Evolutionary conservation across 2,113 vertebrate species (phyloP), one percentile per base, ranked within the genome.

Genomic region (Barnardius zonarius): DNA sequence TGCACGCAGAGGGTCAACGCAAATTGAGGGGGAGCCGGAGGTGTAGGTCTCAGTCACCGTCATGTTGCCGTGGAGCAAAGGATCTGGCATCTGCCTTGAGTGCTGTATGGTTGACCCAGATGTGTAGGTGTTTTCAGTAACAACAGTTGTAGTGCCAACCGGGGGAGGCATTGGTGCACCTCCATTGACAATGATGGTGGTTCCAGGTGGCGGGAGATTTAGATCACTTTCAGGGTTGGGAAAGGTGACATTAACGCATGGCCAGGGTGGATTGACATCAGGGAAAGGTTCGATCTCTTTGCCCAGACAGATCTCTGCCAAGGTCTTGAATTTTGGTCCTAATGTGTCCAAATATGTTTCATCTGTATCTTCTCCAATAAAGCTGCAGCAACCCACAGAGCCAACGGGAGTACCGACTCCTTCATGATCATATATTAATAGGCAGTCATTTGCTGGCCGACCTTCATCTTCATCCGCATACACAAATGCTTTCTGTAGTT

Each of bases 321-420:
- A 93, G 14, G 98, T 99, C 97, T 98, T 99, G 95, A 99, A 99
- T 97, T 99, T 99, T 35, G 98, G 98, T 67, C 98, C 99, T 30
- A 99, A 95, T 30, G 99, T 98, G 92, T 99, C 97, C 74, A 99
- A 98, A 92, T 98, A 99, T 0, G 97, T 97, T 62, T 99, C 98
- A 35, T 99, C 98, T 37, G 98, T 84, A 9, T 99, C 98, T 46
- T 98, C 98, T 39, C 98, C 98, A 46, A 99, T 98, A 90, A 98
- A 98, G 90, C 98, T 99, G 96, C 99, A 99, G 96, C 99, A 99
- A 33, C 99, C 99, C 15, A 99, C 97, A 0, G 99, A 99, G 63
- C 99, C 99, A 30, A 98, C 98, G 3, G 96, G 98, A 18, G 98
- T 99, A 39, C 96, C 98, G 0, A 96, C 68, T 52, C 98, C 99